These are phyloP conservation scores for Girardinichthys multiradiatus DNA, from an alignment of 2,113 vertebrate genomes.

Conservation along the genomic window DNA sequence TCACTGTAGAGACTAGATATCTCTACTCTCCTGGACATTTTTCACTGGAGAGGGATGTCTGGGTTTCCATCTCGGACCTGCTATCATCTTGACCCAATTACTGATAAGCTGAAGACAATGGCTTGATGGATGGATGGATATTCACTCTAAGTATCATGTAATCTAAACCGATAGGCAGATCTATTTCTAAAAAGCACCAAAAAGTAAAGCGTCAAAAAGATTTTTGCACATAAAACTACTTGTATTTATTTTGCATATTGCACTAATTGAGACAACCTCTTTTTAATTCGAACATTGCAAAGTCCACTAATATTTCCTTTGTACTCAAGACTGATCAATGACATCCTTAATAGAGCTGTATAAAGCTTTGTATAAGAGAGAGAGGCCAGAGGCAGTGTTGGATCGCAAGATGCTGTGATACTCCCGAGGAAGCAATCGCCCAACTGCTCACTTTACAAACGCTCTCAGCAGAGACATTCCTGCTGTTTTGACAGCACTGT, in stretches of 20 bases:
- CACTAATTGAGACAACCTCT: slow-evolving; percentile 4
- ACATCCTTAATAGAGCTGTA: slow-evolving; percentile 59
- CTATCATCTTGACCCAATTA: neutral
- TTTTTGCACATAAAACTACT: neutral
- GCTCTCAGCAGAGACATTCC: slow-evolving; percentile 74
- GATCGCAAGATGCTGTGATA: slow-evolving; percentile 63
- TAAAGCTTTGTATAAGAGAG: slow-evolving; percentile 49
- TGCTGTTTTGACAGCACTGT: slow-evolving; percentile 76
- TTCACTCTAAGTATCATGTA: neutral
- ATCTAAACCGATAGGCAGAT: neutral
- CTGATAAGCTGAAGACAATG: neutral
- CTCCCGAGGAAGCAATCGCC: slow-evolving; percentile 65
- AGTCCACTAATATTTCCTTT: slow-evolving; percentile 36
- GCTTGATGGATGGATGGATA: neutral
- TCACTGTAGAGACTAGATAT: neutral
- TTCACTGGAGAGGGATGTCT: neutral
- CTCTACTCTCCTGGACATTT: neutral
- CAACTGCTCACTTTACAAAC: slow-evolving; percentile 79
- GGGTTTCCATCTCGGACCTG: neutral
- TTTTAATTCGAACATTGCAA: slow-evolving; percentile 23
- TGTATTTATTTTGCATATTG: neutral
- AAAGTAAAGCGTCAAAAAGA: neutral
- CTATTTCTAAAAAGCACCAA: neutral
- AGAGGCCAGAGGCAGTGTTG: slow-evolving; percentile 61
- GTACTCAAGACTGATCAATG: slow-evolving; percentile 43